Evolutionary conservation across 2,113 vertebrate genomes (phyloP).

Genomic region (Nematolebias whitei): DNA sequence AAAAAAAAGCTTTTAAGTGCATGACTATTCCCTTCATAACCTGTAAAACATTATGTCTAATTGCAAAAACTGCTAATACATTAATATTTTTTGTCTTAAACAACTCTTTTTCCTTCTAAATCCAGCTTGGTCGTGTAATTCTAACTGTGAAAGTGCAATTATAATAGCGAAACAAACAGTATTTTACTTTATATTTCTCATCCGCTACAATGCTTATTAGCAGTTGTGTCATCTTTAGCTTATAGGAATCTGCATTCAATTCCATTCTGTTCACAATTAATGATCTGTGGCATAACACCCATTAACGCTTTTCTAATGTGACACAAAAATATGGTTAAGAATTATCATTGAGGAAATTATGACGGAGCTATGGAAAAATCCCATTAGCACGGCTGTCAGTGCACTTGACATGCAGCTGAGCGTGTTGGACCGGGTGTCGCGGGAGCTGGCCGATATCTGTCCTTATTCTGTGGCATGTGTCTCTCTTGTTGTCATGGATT

Average conservation of each 20-base stretch:
- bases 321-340: conserved; percentile 79
- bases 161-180: conserved; percentile 1
- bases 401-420: conserved; percentile 74
- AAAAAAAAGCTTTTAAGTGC: neutral
- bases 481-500: conserved; percentile 74
- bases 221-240: conserved; percentile 53
- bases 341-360: conserved; percentile 83
- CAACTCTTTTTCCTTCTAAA: conserved; percentile 6
- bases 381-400: conserved; percentile 82
- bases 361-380: conserved; percentile 77
- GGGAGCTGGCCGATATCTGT: conserved; percentile 81
- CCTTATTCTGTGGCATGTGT: conserved; percentile 72
- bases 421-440: conserved; percentile 74
- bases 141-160: conserved; percentile 26
- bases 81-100: neutral
- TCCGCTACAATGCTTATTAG: conserved; percentile 34
- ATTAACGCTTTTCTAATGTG: conserved; percentile 81
- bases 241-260: conserved; percentile 48
- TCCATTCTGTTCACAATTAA: conserved; percentile 70
- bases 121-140: neutral
- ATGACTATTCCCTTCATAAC: too few relatives aligned
- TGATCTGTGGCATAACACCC: conserved; percentile 78
- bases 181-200: conserved; percentile 15
- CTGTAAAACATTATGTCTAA: neutral
- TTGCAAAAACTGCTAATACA: neutral